Evolutionary conservation across 2,113 vertebrate species (phyloP).

Genomic region (Morone saxatilis): DNA sequence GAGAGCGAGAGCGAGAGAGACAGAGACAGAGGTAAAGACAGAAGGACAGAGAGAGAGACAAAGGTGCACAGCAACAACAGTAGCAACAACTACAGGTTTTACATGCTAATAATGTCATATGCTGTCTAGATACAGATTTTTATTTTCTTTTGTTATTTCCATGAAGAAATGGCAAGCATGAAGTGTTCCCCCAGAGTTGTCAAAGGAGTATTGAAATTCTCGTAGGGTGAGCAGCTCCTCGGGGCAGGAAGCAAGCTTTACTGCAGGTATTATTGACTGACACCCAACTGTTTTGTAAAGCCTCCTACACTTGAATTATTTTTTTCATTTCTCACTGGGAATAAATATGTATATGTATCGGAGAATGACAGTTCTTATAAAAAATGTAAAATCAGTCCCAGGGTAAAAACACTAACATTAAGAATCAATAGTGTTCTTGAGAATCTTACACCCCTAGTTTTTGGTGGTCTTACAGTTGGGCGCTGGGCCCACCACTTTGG

Average conservation of each 20-base stretch:
- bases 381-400: neutral
- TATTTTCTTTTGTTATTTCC: neutral
- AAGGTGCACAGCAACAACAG: too few relatives aligned
- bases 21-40: too few relatives aligned
- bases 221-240: constrained; percentile 7
- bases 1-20: too few relatives aligned
- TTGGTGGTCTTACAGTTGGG: too few relatives aligned
- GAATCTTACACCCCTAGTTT: too few relatives aligned
- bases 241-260: constrained; percentile 7
- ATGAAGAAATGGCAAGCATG: neutral
- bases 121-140: neutral
- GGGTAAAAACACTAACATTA: too few relatives aligned
- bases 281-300: neutral
- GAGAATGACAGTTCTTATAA: neutral
- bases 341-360: neutral
- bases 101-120: neutral
- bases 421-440: too few relatives aligned
- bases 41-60: too few relatives aligned
- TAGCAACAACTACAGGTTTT: neutral
- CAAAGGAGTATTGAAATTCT: neutral
- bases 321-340: neutral
- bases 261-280: constrained; percentile 26
- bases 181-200: constrained; percentile 1
- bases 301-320: constrained; percentile 2
- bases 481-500: neutral